phyloP scores from a whole-genome alignment of 2,113 vertebrate genomes.

The Cryptotis parvus region DNA sequence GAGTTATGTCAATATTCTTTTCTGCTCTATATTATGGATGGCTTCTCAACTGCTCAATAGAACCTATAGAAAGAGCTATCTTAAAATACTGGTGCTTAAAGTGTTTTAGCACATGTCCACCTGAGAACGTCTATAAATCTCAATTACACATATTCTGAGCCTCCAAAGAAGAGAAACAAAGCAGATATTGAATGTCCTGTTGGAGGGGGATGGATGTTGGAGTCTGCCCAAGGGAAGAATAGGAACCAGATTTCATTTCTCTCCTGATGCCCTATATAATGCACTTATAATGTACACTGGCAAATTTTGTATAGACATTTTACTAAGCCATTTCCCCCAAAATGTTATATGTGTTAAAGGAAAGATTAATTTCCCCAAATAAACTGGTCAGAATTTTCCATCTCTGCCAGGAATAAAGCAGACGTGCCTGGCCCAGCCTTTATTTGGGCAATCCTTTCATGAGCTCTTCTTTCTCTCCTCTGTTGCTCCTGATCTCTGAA shows the following conservation, averaged over 20 bases:
- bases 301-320: conserved; percentile 55
- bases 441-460: neutral
- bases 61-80: neutral
- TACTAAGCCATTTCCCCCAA: conserved; percentile 4
- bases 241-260: conserved; percentile 59
- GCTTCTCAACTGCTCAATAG: conserved; percentile 12
- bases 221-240: conserved; percentile 49
- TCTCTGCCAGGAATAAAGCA: conserved; percentile 15
- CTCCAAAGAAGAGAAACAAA: conserved; percentile 36
- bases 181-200: neutral
- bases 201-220: neutral
- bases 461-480: neutral
- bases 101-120: neutral
- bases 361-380: conserved; percentile 66
- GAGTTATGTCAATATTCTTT: neutral
- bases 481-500: neutral
- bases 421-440: neutral
- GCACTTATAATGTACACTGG: conserved; percentile 31
- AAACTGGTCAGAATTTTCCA: conserved; percentile 54
- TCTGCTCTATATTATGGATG: neutral
- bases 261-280: conserved; percentile 26
- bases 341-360: conserved; percentile 46
- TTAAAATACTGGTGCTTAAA: neutral
- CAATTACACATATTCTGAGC: neutral
- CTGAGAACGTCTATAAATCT: neutral